Conservation (phyloP, 2,888 invertebrate species). For the Ethmia dodecea region DNA sequence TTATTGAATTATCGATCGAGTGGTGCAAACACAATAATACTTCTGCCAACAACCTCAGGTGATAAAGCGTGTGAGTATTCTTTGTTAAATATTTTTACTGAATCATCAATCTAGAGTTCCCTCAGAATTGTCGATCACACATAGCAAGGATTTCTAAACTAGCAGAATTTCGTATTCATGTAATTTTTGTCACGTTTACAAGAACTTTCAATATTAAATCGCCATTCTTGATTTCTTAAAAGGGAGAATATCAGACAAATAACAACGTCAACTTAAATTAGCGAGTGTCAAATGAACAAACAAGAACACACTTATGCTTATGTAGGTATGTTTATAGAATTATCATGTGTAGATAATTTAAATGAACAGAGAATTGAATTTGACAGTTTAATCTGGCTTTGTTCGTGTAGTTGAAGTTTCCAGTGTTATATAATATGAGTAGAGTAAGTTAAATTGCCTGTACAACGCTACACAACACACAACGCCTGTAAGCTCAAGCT, state of each 20-base stretch:
- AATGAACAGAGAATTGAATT: slow-evolving; percentile 3
- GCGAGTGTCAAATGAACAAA: background rate
- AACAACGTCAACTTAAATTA: background rate
- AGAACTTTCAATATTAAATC: slow-evolving; percentile 11
- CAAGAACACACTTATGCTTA: background rate
- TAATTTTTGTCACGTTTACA: slow-evolving; percentile 9
- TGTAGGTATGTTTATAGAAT: background rate
- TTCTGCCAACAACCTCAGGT: too few relatives aligned
- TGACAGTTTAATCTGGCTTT: slow-evolving; percentile 5
- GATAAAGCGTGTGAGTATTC: too few relatives aligned
- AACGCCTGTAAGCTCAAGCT: too few relatives aligned
- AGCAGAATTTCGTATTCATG: background rate
- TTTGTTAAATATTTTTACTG: too few relatives aligned
- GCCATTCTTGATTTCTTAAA: slow-evolving; percentile 5
- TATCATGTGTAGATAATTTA: background rate
- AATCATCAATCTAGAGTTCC: too few relatives aligned
- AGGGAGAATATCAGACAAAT: background rate
- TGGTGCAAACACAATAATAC: too few relatives aligned
- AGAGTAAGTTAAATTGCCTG: slow-evolving; percentile 14
- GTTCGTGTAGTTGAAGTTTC: slow-evolving; percentile 9
- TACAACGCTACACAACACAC: too few relatives aligned
- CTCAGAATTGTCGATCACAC: too few relatives aligned
- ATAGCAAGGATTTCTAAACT: too few relatives aligned
- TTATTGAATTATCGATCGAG: too few relatives aligned
- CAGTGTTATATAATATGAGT: slow-evolving; percentile 1